A percentile compares a stretch with the other conserved stretches of the same genome.
These are phyloP conservation scores for Diaphora mendica DNA, from an alignment of 2,888 invertebrate species.

Conservation along the genomic window DNA sequence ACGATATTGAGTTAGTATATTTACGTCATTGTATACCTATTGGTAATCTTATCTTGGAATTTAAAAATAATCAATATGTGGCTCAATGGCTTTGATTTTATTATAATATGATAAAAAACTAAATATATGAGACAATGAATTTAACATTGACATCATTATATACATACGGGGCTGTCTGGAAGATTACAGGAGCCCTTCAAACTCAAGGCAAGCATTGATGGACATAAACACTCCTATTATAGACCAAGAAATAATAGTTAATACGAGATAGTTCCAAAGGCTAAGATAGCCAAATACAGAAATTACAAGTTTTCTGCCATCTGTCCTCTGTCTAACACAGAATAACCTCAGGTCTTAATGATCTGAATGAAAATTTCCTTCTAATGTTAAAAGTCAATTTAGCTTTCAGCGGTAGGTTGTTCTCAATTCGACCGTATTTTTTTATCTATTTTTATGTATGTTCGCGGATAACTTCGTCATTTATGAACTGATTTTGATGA, in stretches of 20 bases:
- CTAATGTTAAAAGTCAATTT: no score
- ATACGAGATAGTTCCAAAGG: neutral
- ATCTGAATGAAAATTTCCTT: no score
- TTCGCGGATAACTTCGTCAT: no score
- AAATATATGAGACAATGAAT: neutral
- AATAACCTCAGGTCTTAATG: no score
- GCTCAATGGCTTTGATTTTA: neutral
- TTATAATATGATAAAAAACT: conserved; percentile 2
- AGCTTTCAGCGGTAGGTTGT: no score
- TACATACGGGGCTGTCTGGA: neutral
- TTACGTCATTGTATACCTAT: conserved; percentile 23
- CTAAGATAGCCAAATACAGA: neutral
- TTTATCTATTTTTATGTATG: no score
- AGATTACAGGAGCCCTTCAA: neutral
- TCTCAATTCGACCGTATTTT: no score
- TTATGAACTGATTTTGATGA: no score
- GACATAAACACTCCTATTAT: neutral
- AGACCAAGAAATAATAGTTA: neutral
- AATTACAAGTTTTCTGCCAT: neutral
- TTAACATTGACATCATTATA: conserved; percentile 1
- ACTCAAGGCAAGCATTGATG: neutral
- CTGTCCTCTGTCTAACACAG: neutral
- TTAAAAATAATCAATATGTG: conserved; percentile 30
- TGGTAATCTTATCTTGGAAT: conserved; percentile 41
- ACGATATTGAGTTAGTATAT: conserved; percentile 20